A percentile compares a stretch with the other conserved stretches of the same genome.
Conservation (phyloP, 2,797 vertebrate genomes). For the Morelia viridis region DNA sequence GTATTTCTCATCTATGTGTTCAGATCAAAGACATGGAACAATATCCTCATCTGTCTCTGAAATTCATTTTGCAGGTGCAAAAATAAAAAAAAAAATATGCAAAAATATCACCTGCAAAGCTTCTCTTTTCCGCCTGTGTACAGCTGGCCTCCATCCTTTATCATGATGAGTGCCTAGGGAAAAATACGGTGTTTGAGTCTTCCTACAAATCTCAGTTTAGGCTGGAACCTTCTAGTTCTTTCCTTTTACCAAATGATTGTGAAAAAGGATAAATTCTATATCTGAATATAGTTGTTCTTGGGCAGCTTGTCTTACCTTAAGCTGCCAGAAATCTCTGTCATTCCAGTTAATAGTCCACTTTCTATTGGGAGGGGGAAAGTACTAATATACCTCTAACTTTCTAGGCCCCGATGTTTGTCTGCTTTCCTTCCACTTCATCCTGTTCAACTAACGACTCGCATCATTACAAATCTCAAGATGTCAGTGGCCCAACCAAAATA, state of each 20-base stretch:
- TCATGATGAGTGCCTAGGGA: constrained; percentile 20
- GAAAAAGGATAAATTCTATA: background rate
- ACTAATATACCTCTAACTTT: background rate
- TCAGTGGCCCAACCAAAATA: constrained; percentile 12
- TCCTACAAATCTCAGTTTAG: constrained; percentile 12
- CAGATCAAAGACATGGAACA: constrained; percentile 24
- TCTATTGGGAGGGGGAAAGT: background rate
- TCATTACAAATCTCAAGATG: background rate
- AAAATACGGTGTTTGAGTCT: constrained; percentile 31
- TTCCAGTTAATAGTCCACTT: constrained; percentile 33
- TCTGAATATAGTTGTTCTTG: background rate
- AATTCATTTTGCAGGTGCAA: constrained; percentile 48
- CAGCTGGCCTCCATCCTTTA: constrained; percentile 28
- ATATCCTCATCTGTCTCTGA: constrained; percentile 40
- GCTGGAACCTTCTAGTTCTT: constrained; percentile 10
- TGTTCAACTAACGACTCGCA: constrained; percentile 16
- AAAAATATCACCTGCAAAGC: constrained; percentile 51
- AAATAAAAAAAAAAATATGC: background rate
- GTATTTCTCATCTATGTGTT: background rate
- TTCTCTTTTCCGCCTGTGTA: background rate
- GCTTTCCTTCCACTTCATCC: constrained; percentile 24
- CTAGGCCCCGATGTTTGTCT: background rate
- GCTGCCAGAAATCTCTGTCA: constrained; percentile 19
- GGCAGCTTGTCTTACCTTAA: constrained; percentile 31
- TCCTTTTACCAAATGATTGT: constrained; percentile 11